Conservation (phyloP, 1,140 invertebrate genomes). For the Rhynchophorus ferrugineus region DNA sequence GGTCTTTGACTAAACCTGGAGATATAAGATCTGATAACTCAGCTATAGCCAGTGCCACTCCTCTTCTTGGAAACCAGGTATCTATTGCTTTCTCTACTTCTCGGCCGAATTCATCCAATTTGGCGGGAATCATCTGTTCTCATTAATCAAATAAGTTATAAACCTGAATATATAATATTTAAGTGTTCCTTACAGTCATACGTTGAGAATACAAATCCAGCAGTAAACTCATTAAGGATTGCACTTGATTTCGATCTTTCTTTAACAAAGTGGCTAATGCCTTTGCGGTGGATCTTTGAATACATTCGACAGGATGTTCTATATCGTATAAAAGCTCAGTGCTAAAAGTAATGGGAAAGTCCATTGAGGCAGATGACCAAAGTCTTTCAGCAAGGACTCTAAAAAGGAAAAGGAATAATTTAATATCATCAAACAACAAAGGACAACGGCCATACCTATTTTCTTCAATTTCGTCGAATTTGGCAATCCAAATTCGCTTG, state of each 20-base stretch:
- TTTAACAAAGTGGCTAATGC: conserved; percentile 64
- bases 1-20: conserved; percentile 55
- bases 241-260: conserved; percentile 47
- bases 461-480: conserved; percentile 62
- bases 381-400: conserved; percentile 59
- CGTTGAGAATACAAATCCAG: conserved; percentile 71
- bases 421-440: neutral
- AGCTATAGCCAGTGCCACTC: conserved; percentile 73
- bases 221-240: conserved; percentile 55
- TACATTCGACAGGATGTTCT: conserved; percentile 66
- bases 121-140: conserved; percentile 69
- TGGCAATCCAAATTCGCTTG: conserved; percentile 69
- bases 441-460: conserved; percentile 46
- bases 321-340: conserved; percentile 66
- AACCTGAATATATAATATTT: no score
- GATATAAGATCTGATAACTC: conserved; percentile 66
- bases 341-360: conserved; percentile 50
- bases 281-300: conserved; percentile 70
- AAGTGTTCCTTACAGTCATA: no score
- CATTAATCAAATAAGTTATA: neutral
- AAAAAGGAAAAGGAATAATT: conserved; percentile 15
- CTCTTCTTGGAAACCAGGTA: conserved; percentile 79
- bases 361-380: conserved; percentile 56
- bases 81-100: conserved; percentile 78
- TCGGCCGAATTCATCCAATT: conserved; percentile 86